Evolutionary conservation across 2,113 vertebrate genomes (phyloP), one percentile per base, ranked within the genome.

Genomic region (Ictalurus furcatus): DNA sequence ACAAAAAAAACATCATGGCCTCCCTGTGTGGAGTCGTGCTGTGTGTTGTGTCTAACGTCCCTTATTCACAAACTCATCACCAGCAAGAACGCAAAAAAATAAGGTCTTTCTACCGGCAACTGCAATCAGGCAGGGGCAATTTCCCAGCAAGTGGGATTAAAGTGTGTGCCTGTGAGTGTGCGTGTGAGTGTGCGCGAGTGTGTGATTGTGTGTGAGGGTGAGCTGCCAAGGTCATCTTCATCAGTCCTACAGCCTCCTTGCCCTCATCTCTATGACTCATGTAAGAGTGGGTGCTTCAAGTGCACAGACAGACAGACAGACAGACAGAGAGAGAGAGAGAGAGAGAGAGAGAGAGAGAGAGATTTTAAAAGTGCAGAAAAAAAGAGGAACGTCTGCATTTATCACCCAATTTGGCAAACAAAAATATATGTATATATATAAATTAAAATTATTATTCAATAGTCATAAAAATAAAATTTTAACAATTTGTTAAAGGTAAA

Each of bases 141-240:
- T 71, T 78, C 65, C 71, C 44, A 21, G 78, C 14, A 23, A 80
- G 37, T 76, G 73, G 79, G 86, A 91, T 91, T 91, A 89, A 86
- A 56, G 44, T 52, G 44, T 21, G 67, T 67, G 86, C 48, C 74
- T 74, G 61, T n/a, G 61, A 34, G 86, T 69, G 86, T 69, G 86
- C 44, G 67, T 34, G 19, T 40, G 56, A 44, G 78, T 58, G 44
- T 85, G 25, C 9, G 61, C 54, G 85, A n/a, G 85, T 48, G 48
- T 69, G 58, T 23, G 14, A n/a, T 44, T 44, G 40, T 44, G 89
- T 21, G 83, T 59, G 19, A 78, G 48, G 28, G 65, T 6, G n/a
- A 56, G 59, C 61, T 78, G 61, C 37, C 88, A 92, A 91, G 90
- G 92, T 92, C 91, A 88, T 85, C 87, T n/a, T 92, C 87, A 87